These are phyloP conservation scores for Agrotis segetum DNA, from an alignment of 2,888 invertebrate genomes.

Conservation along the genomic window DNA sequence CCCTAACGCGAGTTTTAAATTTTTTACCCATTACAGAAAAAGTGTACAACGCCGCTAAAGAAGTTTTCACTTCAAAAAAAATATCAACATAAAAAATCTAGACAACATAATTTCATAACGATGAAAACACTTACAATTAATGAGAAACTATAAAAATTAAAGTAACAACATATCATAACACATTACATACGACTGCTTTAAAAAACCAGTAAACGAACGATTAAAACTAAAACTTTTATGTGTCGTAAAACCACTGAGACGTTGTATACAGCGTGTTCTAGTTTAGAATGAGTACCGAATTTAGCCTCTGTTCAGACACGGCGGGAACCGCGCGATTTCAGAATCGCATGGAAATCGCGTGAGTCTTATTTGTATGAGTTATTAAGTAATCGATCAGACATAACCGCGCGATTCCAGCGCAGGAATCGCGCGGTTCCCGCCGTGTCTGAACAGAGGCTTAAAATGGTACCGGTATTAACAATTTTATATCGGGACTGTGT, in stretches of 20 bases:
- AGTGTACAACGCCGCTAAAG: no score
- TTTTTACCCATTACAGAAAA: no score
- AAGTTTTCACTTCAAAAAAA: no score
- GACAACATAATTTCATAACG: slow-evolving; percentile 1
- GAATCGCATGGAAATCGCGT: no score
- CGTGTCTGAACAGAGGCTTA: no score
- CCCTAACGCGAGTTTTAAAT: no score
- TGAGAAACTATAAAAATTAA: slow-evolving; percentile 36
- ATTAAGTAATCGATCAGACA: no score
- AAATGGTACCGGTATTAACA: slow-evolving; percentile 20
- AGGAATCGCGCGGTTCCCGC: no score
- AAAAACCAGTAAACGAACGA: slow-evolving; percentile 54
- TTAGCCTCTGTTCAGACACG: no score
- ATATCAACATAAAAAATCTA: background rate
- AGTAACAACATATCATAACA: slow-evolving; percentile 34
- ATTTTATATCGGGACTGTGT: slow-evolving; percentile 31
- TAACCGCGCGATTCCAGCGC: no score
- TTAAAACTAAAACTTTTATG: slow-evolving; percentile 62
- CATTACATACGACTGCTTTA: slow-evolving; percentile 42
- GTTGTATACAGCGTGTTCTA: slow-evolving; percentile 42
- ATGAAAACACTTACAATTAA: slow-evolving; percentile 27
- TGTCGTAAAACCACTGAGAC: slow-evolving; percentile 55
- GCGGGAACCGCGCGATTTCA: no score
- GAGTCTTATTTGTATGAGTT: no score
- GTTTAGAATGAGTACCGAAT: slow-evolving; percentile 31